Evolutionary conservation across 2,797 vertebrate species (phyloP).

Genomic region (Channa striata): DNA sequence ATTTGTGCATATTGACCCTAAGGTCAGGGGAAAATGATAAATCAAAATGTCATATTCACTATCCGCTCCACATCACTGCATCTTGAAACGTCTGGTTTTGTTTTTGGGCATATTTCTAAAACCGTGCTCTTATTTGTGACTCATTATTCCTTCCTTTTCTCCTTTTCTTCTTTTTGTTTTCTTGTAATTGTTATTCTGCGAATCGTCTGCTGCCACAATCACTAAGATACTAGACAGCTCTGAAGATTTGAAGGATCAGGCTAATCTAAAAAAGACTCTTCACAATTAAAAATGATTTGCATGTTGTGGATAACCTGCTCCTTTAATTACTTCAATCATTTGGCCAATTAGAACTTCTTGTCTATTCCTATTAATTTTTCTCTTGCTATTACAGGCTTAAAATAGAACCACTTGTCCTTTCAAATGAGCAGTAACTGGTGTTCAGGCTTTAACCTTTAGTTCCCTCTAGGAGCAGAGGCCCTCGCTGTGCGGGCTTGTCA

Average conservation of each 20-base stretch:
- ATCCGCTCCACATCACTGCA: conserved; percentile 1
- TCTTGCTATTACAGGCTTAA: neutral
- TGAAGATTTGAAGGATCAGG: neutral
- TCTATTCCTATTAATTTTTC: neutral
- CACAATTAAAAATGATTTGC: conserved; percentile 29
- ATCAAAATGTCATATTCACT: neutral
- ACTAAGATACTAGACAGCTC: conserved; percentile 8
- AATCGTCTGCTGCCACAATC: neutral
- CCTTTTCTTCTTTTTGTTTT: conserved; percentile 13
- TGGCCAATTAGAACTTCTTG: neutral
- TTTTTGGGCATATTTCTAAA: neutral
- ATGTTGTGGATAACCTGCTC: neutral
- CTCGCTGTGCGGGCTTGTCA: conserved; percentile 1
- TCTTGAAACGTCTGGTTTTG: conserved; percentile 12
- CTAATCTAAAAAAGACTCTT: neutral
- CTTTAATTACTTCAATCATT: conserved; percentile 16
- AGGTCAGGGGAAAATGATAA: neutral
- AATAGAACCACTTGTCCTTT: conserved; percentile 15
- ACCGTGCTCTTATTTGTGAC: neutral
- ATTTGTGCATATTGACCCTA: neutral
- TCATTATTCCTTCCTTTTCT: neutral
- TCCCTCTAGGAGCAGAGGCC: conserved; percentile 3
- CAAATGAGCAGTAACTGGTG: conserved; percentile 17
- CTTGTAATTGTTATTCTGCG: conserved; percentile 14
- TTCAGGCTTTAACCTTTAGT: conserved; percentile 24